These are phyloP conservation scores for Choloepus didactylus DNA, from an alignment of 2,797 vertebrate species.

Conservation along the genomic window DNA sequence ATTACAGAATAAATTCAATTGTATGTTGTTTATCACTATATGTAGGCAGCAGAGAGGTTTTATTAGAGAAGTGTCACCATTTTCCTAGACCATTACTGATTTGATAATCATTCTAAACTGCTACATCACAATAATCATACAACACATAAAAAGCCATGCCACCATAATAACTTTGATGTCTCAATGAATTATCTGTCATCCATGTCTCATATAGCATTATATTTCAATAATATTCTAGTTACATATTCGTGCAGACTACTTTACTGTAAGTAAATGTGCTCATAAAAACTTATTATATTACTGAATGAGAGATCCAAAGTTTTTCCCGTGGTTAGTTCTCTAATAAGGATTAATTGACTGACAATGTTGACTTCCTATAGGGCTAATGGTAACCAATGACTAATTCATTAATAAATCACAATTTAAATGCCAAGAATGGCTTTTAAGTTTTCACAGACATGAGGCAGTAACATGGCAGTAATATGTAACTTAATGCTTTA, in stretches of 20 bases:
- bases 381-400: conserved; percentile 72
- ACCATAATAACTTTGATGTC: conserved; percentile 71
- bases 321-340: conserved; percentile 58
- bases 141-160: conserved; percentile 52
- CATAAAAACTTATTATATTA: conserved; percentile 69
- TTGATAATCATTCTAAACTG: conserved; percentile 71
- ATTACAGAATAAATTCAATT: conserved; percentile 65
- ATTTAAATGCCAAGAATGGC: conserved; percentile 66
- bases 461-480: conserved; percentile 3
- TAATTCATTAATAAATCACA: conserved; percentile 71
- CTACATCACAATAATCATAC: conserved; percentile 59
- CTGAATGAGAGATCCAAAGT: neutral
- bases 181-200: conserved; percentile 57
- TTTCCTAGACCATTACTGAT: conserved; percentile 69
- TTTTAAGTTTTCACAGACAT: conserved; percentile 69
- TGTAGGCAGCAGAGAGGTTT: conserved; percentile 45
- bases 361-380: conserved; percentile 63
- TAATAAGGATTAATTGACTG: conserved; percentile 74
- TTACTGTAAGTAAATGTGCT: conserved; percentile 63
- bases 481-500: conserved; percentile 71
- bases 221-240: conserved; percentile 70
- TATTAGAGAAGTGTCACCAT: conserved; percentile 64
- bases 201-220: conserved; percentile 44
- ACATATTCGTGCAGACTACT: conserved; percentile 50
- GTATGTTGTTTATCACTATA: conserved; percentile 26